phyloP scores from a whole-genome alignment of 2,888 invertebrate species.

The Erynnis tages region DNA sequence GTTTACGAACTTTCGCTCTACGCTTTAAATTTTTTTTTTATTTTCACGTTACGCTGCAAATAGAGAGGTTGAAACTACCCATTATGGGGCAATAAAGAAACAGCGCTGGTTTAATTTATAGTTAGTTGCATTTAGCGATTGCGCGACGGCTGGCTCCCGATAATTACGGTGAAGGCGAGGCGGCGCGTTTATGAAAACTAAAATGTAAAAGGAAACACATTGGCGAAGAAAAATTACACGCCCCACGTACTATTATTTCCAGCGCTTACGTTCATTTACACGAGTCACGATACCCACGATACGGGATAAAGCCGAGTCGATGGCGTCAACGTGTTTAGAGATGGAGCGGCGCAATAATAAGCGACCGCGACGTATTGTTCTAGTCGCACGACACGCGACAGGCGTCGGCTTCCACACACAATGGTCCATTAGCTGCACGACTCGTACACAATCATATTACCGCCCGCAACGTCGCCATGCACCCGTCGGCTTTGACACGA shows the following conservation, averaged over 20 bases:
- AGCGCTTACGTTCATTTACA: constrained; percentile 1
- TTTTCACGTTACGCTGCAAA: constrained; percentile 27
- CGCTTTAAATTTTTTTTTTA: constrained; percentile 22
- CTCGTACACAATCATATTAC: background rate
- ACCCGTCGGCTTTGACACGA: constrained; percentile 39
- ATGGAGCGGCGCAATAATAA: background rate
- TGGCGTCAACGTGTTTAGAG: background rate
- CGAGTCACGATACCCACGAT: constrained; percentile 4
- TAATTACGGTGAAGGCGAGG: constrained; percentile 10
- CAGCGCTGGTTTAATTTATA: constrained; percentile 43
- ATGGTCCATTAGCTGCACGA: constrained; percentile 15
- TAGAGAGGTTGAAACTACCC: constrained; percentile 39
- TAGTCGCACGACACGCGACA: constrained; percentile 8
- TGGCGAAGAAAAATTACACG: constrained; percentile 12
- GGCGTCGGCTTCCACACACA: constrained; percentile 4
- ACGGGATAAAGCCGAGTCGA: background rate
- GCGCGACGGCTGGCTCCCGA: constrained; percentile 15
- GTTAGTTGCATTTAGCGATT: constrained; percentile 26
- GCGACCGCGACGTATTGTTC: background rate
- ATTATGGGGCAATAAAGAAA: constrained; percentile 40
- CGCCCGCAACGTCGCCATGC: background rate
- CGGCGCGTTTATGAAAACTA: constrained; percentile 13
- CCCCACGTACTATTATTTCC: constrained; percentile 8
- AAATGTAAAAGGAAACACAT: constrained; percentile 21
- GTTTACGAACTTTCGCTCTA: constrained; percentile 15